Evolutionary conservation across 2,888 invertebrate species (phyloP), one percentile per base, ranked within the genome.

Genomic region (Meliscaeva auricollis): DNA sequence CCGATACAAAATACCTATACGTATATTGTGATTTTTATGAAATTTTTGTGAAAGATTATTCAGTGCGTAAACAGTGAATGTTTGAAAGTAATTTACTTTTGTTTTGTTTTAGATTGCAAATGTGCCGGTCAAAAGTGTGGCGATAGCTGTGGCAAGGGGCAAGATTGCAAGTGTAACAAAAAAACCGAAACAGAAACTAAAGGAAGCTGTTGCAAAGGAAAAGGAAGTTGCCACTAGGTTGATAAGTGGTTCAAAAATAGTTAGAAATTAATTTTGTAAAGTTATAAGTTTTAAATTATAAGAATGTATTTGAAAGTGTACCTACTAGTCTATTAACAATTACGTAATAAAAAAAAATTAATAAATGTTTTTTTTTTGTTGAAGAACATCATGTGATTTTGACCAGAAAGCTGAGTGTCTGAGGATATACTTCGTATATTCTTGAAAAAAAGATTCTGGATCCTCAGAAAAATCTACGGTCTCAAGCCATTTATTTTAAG

Each of bases 141-240:
- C 5, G 60, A 77, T 26, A 9, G n/a, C 11, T 81, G 85, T 20
- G 41, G 44, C 13, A 80, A 84, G 22, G 83, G 84, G 9, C 56
- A 62, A 20, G 62, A 80, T 13, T 80, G 84, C 60, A 80, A 85
- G 20, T 85, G 81, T 26, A 15, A 60, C 4, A 58, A 11, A 17
- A 82, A 77, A 41, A 1, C 54, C 2, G 81, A 77, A 44, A 38
- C 75, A 1, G 80, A 77, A 20, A 41, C 4, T 11, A 15, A 72
- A 15, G 81, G 73, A 15, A 26, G 76, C 22, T 85, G 85, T 52
- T 81, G 85, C 41, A 81, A 81, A n/a, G 85, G 76, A 64, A 79
- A 84, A 44, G 70, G 66, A 30, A 50, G 44, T 50, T 85, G 72
- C 15, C 66, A 77, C 38, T 80, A 30, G 46, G 11, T 44, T 5